These are phyloP conservation scores for Cotesia chilonis DNA, from an alignment of 1,140 invertebrate species.

Conservation along the genomic window DNA sequence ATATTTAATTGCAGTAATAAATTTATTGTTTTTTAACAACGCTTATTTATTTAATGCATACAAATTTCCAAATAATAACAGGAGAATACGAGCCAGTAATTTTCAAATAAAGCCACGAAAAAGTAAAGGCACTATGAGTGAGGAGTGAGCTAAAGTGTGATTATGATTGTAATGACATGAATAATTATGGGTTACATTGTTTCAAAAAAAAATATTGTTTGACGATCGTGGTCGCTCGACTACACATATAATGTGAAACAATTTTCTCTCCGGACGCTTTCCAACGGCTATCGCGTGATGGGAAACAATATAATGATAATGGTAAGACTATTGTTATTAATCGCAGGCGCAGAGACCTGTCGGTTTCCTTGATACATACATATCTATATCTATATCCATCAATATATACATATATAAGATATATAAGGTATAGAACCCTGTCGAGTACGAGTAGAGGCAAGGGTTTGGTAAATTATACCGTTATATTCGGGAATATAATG, in stretches of 20 bases:
- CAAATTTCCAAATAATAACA: no score
- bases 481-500: slow-evolving; percentile 23
- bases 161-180: no score
- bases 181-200: slow-evolving; percentile 9
- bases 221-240: slow-evolving; percentile 14
- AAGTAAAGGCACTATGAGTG: no score
- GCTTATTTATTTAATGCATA: no score
- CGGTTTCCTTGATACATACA: no score
- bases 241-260: slow-evolving; percentile 14
- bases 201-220: slow-evolving; percentile 7
- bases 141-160: no score
- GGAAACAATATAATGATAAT: slow-evolving; percentile 37
- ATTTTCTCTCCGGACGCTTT: slow-evolving; percentile 22
- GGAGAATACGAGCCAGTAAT: no score
- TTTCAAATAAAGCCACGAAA: no score
- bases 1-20: no score
- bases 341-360: slow-evolving; percentile 3
- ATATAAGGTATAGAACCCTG: background rate
- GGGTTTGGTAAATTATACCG: slow-evolving; percentile 14
- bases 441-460: background rate
- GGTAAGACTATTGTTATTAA: slow-evolving; percentile 35
- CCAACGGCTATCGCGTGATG: slow-evolving; percentile 34
- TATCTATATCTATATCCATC: no score
- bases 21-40: no score
- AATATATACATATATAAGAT: no score